A percentile compares a stretch with the other conserved stretches of the same genome.
Evolutionary conservation across 2,888 invertebrate species (phyloP).

Genomic region (Nebria brevicollis): DNA sequence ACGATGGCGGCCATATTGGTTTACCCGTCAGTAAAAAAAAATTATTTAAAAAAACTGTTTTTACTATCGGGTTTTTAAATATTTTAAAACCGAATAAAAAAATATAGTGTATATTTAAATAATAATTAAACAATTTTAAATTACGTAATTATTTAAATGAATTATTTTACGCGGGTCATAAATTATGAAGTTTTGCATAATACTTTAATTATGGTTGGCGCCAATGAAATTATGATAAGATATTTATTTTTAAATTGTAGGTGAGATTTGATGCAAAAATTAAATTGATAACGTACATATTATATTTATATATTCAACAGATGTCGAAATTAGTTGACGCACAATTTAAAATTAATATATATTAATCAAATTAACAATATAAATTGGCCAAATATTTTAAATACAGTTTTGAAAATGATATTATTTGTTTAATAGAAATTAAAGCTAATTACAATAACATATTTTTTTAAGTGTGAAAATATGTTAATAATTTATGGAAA

Average conservation of each 20-base stretch:
- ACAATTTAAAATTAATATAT: no score
- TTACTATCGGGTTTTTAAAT: neutral
- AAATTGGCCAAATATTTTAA: no score
- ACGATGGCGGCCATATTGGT: neutral
- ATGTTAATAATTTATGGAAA: neutral
- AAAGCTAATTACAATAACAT: neutral
- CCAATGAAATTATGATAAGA: neutral
- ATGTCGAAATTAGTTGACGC: neutral
- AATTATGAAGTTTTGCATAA: neutral
- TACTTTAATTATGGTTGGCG: neutral
- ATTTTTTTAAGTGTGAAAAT: neutral
- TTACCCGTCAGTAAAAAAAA: neutral
- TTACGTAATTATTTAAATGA: neutral
- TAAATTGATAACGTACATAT: neutral
- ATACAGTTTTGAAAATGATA: no score
- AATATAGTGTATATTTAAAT: neutral
- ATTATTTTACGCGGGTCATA: neutral
- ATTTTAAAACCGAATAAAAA: no score
- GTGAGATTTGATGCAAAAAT: neutral
- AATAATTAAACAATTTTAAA: neutral
- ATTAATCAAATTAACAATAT: no score
- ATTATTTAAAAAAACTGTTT: neutral
- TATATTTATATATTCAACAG: neutral
- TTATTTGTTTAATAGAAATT: no score
- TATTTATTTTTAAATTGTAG: slow-evolving; percentile 8